phyloP scores from a whole-genome alignment of 2,113 vertebrate species.

The Stictonetta naevosa region DNA sequence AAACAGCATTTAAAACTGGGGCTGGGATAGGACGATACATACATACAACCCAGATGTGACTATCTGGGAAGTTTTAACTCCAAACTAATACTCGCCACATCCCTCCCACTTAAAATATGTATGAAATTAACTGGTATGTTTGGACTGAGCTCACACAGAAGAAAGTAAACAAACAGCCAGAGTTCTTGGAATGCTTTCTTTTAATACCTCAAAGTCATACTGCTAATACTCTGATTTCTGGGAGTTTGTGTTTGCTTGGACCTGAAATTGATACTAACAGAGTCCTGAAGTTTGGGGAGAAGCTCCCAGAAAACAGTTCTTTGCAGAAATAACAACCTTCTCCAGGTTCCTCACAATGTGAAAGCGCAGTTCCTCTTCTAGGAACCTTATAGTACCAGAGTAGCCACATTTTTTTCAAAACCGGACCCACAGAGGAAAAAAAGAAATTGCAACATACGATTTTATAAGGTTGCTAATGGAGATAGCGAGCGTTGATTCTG shows the following conservation, averaged over 20 bases:
- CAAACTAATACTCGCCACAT: background rate
- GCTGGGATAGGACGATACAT: background rate
- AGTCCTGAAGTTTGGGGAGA: background rate
- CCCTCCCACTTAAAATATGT: background rate
- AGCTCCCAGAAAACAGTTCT: constrained; percentile 18
- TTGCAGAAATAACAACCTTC: background rate
- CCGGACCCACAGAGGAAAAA: background rate
- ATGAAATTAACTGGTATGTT: constrained; percentile 13
- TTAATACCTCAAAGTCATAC: constrained; percentile 9
- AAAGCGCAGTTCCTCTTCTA: background rate
- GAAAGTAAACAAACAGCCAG: background rate
- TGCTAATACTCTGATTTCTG: background rate
- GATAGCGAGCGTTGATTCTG: background rate
- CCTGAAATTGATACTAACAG: background rate
- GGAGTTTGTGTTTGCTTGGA: constrained; percentile 51
- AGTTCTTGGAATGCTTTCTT: constrained; percentile 35
- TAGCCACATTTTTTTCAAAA: background rate
- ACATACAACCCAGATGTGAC: background rate
- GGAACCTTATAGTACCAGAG: background rate
- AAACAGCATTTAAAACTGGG: background rate
- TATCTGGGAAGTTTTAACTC: background rate
- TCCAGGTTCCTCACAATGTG: background rate
- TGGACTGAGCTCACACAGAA: background rate
- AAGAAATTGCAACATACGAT: background rate
- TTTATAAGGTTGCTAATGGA: background rate